phyloP scores from a whole-genome alignment of 2,113 vertebrate genomes.

The Pedetes capensis region DNA sequence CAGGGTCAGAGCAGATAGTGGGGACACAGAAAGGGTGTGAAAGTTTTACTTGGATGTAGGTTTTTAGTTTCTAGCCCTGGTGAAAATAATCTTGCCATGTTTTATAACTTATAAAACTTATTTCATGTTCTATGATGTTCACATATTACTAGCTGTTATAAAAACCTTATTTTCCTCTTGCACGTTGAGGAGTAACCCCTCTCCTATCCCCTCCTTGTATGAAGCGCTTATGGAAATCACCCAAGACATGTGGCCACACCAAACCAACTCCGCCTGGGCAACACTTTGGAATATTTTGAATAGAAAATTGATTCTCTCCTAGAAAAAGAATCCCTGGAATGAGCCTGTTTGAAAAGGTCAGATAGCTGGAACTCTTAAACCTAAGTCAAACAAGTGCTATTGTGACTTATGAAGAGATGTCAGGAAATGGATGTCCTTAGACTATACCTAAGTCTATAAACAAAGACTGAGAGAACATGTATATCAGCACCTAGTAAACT shows the following conservation, averaged over 20 bases:
- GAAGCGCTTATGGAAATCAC: constrained; percentile 35
- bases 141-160: background rate
- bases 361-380: background rate
- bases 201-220: background rate
- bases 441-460: background rate
- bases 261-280: constrained; percentile 8
- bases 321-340: constrained; percentile 13
- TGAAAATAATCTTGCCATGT: background rate
- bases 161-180: background rate
- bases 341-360: constrained; percentile 37
- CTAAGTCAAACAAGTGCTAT: background rate
- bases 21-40: background rate
- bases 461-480: background rate
- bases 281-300: constrained; percentile 32
- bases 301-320: background rate
- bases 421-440: background rate
- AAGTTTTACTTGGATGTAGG: background rate
- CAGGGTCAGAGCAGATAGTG: background rate
- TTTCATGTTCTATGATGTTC: background rate
- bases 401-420: background rate
- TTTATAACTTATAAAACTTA: background rate
- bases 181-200: background rate
- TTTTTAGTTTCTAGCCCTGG: background rate
- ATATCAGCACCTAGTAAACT: constrained; percentile 49
- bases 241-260: background rate